Base-by-base conservation (phyloP, 2,113 vertebrate species). In the Indicator indicator region DNA sequence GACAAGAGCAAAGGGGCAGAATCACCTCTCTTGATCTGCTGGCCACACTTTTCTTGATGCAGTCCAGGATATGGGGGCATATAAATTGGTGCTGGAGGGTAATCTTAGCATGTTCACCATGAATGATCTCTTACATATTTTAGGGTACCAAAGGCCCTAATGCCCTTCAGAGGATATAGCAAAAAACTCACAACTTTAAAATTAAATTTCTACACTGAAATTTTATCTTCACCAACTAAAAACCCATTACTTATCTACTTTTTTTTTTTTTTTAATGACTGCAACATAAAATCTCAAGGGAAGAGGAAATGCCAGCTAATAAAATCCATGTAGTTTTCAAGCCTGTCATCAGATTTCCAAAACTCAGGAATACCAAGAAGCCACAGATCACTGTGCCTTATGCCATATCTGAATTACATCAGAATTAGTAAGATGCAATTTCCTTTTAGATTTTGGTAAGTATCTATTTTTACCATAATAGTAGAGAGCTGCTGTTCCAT, bases 371-470 rank as follows among this genome's bases (percentile, higher is more conserved):
- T 83, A 89, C 62, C 42, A 80, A n/a, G 58, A 94, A 63, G 27
- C 28, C 65, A 89, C 42, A 82, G 30, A 70, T n/a, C 40, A 36
- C 32, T 83, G 38, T 40, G 59, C 58, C 72, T 89, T 91, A 42
- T 67, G 48, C 46, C 24, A 27, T 84, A 69, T 67, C 64, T 83
- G 81, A 94, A 82, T 92, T 90, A 58, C 38, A 84, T 86, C 50
- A 89, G 56, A 93, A 42, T 80, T 77, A 56, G 52, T 83, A 82
- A 86, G 46, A 63, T 86, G 32, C 21, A 81, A 60, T 88, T 94
- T 96, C 64, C 63, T 90, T 90, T 74, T 90, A 78, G 56, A 90
- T 78, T 80, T 93, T 88, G 28, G 28, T 90, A 75, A 75, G 73
- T 88, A 17, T 83, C 40, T 59, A 42, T 77, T 72, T 62, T 58